Base-by-base conservation (phyloP, 2,113 vertebrate species). In the Gymnobelideus leadbeateri region DNA sequence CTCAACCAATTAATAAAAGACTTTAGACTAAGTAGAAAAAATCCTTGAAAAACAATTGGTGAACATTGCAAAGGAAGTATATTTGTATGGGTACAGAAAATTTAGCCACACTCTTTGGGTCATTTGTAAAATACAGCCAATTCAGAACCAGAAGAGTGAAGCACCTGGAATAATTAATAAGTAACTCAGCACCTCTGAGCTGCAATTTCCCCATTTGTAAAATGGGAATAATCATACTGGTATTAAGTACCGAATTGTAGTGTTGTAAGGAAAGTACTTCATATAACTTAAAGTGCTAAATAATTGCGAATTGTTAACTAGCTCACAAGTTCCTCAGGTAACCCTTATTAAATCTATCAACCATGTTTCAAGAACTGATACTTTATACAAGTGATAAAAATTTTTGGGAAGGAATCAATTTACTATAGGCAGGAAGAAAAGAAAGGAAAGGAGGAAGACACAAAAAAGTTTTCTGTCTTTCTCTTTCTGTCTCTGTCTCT, bases 341-440 rank as follows among this genome's bases (percentile, higher is more conserved):
- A 77, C 37, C 16, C 37, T 68, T 68, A 16, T 77, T n/a, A 77
- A 14, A 57, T 25, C 28, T 47, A 6, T 54, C 3, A n/a, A 31
- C 52, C 91, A 23, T 52, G 51, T 11, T 89, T 84, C 93, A 91
- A 96, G 52, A 95, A 43, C 25, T 16, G 46, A 61, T 94, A 95
- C n/a, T 61, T 84, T 24, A 77, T 8, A 11, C 68, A 77, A 95
- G 5, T 84, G 31, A 92, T 61, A 3, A 53, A 12, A 96, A 94
- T 53, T 89, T 24, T 16, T 49, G 90, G 92, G 0, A 94, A 89
- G 5, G 31, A 28, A 12, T 53, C 3, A 3, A 26, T 61, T 84
- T 84, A 53, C 28, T 37, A 37, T 6, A 37, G 21, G 24, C 50
- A 46, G 49, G 50, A 23, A 61, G 54, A 91, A 8, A 14, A 2